These are phyloP conservation scores for Meghimatium bilineatum DNA, from an alignment of 2,888 invertebrate genomes.

Conservation along the genomic window DNA sequence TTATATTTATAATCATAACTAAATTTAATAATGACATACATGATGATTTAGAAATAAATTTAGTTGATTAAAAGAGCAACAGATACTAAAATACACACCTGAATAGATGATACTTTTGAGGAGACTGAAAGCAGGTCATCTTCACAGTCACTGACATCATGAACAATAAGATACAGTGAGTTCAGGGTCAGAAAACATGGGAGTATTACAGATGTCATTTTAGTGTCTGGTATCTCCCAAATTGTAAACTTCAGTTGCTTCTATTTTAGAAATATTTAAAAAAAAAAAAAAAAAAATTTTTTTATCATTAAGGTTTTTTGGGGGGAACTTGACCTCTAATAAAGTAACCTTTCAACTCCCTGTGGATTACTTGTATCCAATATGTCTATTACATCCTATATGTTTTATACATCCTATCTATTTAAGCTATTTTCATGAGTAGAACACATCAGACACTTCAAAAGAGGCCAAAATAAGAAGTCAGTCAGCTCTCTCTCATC, in stretches of 20 bases:
- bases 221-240: constrained; percentile 70
- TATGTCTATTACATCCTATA: too few species aligned
- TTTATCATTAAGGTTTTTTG: background rate
- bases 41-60: background rate
- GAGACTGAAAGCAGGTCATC: constrained; percentile 13
- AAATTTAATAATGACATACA: too few species aligned
- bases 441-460: too few species aligned
- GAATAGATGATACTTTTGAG: constrained; percentile 30
- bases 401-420: too few species aligned
- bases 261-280: background rate
- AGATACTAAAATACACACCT: constrained; percentile 13
- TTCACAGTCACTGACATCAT: constrained; percentile 13
- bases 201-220: constrained; percentile 39
- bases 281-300: background rate
- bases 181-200: constrained; percentile 43
- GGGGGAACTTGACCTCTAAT: too few species aligned
- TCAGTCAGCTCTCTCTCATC: too few species aligned
- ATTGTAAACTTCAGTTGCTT: constrained; percentile 56
- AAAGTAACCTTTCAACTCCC: too few species aligned
- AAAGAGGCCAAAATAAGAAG: too few species aligned
- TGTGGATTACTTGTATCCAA: too few species aligned
- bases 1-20: too few species aligned
- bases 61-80: background rate
- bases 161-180: constrained; percentile 39
- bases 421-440: too few species aligned